Percentiles rank a stretch among this genome's conserved stretches.
These are phyloP conservation scores for Neopipo cinnamomea DNA, from an alignment of 2,113 vertebrate genomes.

Conservation along the genomic window DNA sequence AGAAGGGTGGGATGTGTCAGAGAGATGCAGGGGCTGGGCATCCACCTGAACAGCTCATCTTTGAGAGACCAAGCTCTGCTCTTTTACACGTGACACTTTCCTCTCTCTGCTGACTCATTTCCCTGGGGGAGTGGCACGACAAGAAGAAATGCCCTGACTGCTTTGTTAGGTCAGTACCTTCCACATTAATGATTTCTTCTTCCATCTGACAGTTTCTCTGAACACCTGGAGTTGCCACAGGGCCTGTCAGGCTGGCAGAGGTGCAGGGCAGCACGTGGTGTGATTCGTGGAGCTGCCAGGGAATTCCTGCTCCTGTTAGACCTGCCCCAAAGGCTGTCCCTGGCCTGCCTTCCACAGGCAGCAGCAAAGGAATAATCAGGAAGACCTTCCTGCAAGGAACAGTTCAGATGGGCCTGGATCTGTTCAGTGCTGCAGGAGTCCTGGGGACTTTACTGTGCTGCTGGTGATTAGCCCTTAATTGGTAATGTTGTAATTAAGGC, in stretches of 20 bases:
- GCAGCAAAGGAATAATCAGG: neutral
- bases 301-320: neutral
- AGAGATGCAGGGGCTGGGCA: neutral
- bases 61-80: neutral
- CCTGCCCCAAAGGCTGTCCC: neutral
- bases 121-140: neutral
- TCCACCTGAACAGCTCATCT: neutral
- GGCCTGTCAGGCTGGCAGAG: neutral
- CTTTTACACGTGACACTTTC: neutral
- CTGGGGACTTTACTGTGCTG: neutral
- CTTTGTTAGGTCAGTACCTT: neutral
- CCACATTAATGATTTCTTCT: neutral
- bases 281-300: neutral
- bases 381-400: neutral
- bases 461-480: neutral
- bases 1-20: neutral
- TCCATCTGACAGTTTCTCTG: neutral
- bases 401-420: neutral
- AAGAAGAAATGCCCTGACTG: neutral
- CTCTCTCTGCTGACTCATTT: neutral
- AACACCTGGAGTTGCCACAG: neutral
- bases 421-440: neutral
- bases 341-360: neutral
- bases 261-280: rapidly evolving
- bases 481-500: neutral